These are phyloP conservation scores for Sterrhoptilus dennistouni DNA, from an alignment of 2,113 vertebrate genomes.

Conservation along the genomic window DNA sequence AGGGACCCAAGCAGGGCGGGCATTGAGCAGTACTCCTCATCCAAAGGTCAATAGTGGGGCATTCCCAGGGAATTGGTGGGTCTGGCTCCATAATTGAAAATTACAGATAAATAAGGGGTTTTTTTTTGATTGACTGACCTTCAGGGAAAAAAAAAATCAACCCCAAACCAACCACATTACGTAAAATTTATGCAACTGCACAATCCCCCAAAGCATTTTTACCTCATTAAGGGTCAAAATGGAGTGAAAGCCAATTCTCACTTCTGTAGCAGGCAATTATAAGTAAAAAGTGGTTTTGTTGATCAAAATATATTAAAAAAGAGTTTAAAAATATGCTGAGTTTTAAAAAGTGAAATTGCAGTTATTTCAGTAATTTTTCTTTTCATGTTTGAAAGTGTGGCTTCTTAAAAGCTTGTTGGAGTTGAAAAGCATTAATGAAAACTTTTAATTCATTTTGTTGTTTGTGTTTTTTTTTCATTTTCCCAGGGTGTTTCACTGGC, in stretches of 20 bases:
- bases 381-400: not conserved
- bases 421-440: not conserved
- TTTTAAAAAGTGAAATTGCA: not conserved
- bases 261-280: not conserved
- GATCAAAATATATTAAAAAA: not conserved
- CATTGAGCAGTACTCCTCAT: rapidly evolving
- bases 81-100: not conserved
- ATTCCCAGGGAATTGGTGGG: not conserved
- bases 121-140: not conserved
- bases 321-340: rapidly evolving
- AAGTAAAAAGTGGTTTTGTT: not conserved
- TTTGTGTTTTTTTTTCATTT: not conserved
- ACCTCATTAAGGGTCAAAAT: not conserved
- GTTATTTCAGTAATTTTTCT: not conserved
- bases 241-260: not conserved
- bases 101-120: not conserved
- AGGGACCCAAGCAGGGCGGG: not conserved
- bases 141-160: not conserved
- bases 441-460: not conserved
- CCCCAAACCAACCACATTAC: not conserved
- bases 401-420: not conserved
- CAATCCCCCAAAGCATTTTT: not conserved
- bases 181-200: not conserved
- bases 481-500: not conserved
- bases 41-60: not conserved